Percentiles rank a stretch among this genome's conserved stretches.
phyloP scores from a whole-genome alignment of 2,113 vertebrate genomes.

The Brachionichthys hirsutus region DNA sequence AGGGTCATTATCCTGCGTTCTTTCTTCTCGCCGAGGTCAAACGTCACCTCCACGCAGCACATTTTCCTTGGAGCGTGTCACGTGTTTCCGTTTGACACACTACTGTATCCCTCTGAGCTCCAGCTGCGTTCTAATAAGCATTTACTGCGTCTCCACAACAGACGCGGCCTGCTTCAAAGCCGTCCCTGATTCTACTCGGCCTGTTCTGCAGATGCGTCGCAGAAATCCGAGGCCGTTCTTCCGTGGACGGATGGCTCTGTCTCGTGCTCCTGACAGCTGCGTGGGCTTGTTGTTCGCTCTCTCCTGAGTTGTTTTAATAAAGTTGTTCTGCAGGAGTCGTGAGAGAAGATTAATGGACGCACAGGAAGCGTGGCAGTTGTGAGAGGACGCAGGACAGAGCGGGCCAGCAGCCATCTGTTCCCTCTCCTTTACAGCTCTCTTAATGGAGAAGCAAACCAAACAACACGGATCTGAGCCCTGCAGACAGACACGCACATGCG shows the following conservation, averaged over 20 bases:
- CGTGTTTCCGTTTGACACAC: slow-evolving; percentile 71
- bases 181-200: slow-evolving; percentile 79
- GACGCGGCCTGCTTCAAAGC: slow-evolving; percentile 78
- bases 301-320: slow-evolving; percentile 88
- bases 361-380: slow-evolving; percentile 91
- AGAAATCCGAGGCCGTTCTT: slow-evolving; percentile 82
- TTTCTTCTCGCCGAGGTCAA: slow-evolving; percentile 14
- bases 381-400: slow-evolving; percentile 88
- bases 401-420: slow-evolving; percentile 97
- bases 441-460: slow-evolving; percentile 87
- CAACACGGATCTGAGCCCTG: slow-evolving; percentile 85
- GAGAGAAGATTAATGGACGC: slow-evolving; percentile 99
- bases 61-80: slow-evolving; percentile 45
- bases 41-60: slow-evolving; percentile 46
- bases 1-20: neutral
- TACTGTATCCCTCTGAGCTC: slow-evolving; percentile 54
- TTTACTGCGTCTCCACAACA: slow-evolving; percentile 71
- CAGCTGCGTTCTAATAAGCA: slow-evolving; percentile 79
- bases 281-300: slow-evolving; percentile 81
- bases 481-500: slow-evolving; percentile 73
- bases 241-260: slow-evolving; percentile 83
- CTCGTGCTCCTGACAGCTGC: slow-evolving; percentile 89
- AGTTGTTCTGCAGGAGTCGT: slow-evolving; percentile 93
- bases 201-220: slow-evolving; percentile 85
- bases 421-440: slow-evolving; percentile 90